Conservation (phyloP, 2,113 vertebrate species). For the Oplegnathus fasciatus region DNA sequence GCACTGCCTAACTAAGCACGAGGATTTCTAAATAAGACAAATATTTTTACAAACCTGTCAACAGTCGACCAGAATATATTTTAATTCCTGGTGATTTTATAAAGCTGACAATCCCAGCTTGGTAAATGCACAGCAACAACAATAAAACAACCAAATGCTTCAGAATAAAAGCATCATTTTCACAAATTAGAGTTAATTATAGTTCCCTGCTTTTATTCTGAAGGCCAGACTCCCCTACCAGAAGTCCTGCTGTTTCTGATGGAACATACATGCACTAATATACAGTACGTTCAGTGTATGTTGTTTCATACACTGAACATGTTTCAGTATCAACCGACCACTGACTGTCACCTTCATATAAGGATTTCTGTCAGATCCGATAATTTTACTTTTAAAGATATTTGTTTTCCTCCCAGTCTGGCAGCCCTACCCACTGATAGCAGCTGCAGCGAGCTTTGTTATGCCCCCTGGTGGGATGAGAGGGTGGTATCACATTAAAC, state of each 20-base stretch:
- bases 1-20: background rate
- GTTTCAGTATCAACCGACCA: background rate
- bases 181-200: background rate
- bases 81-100: background rate
- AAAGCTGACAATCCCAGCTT: background rate
- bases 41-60: background rate
- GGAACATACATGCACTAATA: too few species aligned
- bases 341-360: background rate
- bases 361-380: background rate
- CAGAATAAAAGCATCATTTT: background rate
- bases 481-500: background rate
- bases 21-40: background rate
- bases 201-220: background rate
- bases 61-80: background rate
- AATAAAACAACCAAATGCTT: too few species aligned
- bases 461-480: constrained; percentile 18
- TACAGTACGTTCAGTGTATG: background rate
- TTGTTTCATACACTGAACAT: background rate
- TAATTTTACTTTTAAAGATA: background rate
- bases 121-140: too few species aligned
- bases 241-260: background rate
- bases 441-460: background rate
- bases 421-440: background rate
- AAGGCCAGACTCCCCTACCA: background rate
- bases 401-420: background rate